phyloP scores from a whole-genome alignment of 30 jellyfish, hydroid and myxozoan genomes.

The Hydractinia symbiolongicarpus region DNA sequence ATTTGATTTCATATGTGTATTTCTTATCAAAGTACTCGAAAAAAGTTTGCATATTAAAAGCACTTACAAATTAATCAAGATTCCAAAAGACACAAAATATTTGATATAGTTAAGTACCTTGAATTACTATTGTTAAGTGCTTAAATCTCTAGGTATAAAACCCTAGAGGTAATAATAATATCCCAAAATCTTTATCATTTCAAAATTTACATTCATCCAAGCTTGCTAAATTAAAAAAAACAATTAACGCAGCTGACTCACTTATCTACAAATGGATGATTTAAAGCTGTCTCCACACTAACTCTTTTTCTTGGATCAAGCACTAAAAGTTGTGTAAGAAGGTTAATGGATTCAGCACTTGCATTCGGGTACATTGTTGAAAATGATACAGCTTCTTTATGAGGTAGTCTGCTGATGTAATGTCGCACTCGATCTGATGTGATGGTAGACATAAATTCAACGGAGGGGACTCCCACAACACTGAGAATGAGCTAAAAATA shows the following conservation, averaged over 20 bases:
- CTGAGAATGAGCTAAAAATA: conserved; percentile 57
- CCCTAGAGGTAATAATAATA: too few species aligned
- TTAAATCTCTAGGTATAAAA: too few species aligned
- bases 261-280: conserved; percentile 60
- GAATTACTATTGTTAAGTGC: too few species aligned
- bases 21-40: too few species aligned
- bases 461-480: conserved; percentile 94
- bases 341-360: conserved; percentile 45
- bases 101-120: too few species aligned
- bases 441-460: conserved; percentile 59
- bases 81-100: too few species aligned
- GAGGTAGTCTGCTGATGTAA: conserved; percentile 73
- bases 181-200: too few species aligned
- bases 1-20: too few species aligned
- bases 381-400: conserved; percentile 84
- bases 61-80: too few species aligned
- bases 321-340: conserved; percentile 46
- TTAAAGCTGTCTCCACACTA: conserved; percentile 57
- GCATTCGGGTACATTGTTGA: conserved; percentile 68
- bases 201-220: too few species aligned
- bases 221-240: not conserved
- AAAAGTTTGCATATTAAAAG: too few species aligned
- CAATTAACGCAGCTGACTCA: conserved; percentile 9
- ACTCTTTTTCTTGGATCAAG: conserved; percentile 82
- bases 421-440: conserved; percentile 90